These are phyloP conservation scores for Parapristionchus giblindavisi DNA, from an alignment of 2,888 invertebrate genomes.

Conservation along the genomic window DNA sequence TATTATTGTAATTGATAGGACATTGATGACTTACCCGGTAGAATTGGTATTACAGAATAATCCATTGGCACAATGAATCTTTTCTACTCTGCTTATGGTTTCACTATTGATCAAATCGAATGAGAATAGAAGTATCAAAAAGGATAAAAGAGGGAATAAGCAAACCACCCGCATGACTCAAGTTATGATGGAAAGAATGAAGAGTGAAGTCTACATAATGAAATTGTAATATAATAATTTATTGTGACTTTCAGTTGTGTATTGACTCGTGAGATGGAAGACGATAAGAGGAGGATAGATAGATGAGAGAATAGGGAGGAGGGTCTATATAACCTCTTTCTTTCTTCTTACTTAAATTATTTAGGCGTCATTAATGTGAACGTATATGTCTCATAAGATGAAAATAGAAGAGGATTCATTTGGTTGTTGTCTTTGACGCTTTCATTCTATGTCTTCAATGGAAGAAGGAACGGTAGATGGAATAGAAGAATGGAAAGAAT, in stretches of 20 bases:
- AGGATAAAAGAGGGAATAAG: constrained; percentile 6
- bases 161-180: constrained; percentile 15
- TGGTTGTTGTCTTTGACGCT: no score
- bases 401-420: no score
- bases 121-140: no score
- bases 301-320: background rate
- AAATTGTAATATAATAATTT: no score
- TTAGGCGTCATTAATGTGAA: no score
- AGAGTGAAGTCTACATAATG: background rate
- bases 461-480: no score
- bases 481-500: no score
- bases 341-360: constrained; percentile 3
- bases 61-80: constrained; percentile 30
- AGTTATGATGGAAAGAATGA: constrained; percentile 5
- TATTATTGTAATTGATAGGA: background rate
- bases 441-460: no score
- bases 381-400: no score
- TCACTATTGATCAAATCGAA: background rate
- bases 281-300: constrained; percentile 14
- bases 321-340: background rate
- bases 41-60: constrained; percentile 21
- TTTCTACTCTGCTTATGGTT: background rate
- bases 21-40: background rate
- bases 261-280: constrained; percentile 12
- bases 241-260: no score